These are phyloP conservation scores for Pituophis catenifer DNA, from an alignment of 2,113 vertebrate species.

Conservation along the genomic window DNA sequence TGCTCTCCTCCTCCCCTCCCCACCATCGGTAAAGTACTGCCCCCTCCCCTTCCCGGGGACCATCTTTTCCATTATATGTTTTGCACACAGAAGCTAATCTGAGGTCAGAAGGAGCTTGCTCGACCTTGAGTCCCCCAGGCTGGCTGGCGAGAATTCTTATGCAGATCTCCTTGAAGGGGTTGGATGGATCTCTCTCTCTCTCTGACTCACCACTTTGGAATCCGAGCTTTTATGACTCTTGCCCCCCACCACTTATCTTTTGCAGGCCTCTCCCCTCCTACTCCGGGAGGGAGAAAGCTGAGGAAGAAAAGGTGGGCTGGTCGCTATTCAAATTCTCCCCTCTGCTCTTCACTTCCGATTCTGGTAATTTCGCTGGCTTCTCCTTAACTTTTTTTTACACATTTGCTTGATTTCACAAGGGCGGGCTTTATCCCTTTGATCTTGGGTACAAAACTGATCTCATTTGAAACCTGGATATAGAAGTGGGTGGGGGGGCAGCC, in stretches of 20 bases:
- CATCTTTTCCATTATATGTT: slow-evolving; percentile 15
- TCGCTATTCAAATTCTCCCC: not conserved
- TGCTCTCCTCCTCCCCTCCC: not conserved
- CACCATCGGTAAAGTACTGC: not conserved
- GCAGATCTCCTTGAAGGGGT: not conserved
- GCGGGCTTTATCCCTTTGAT: not conserved
- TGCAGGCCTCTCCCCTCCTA: slow-evolving; percentile 31
- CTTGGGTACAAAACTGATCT: not conserved
- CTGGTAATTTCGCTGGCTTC: not conserved
- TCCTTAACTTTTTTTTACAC: not conserved
- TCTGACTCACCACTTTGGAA: not conserved
- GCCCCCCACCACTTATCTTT: not conserved
- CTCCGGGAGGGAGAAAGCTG: not conserved
- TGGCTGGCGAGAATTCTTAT: not conserved
- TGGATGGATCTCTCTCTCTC: not conserved
- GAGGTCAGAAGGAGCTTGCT: not conserved
- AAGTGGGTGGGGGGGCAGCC: accelerated
- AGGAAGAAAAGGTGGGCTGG: not conserved
- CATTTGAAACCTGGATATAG: not conserved
- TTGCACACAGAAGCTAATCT: not conserved
- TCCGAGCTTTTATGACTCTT: not conserved
- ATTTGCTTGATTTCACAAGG: not conserved
- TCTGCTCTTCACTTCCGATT: not conserved
- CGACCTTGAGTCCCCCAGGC: not conserved
- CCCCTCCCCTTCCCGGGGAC: not conserved